phyloP scores from a whole-genome alignment of 1,140 invertebrate species.

The Bactericera cockerelli region DNA sequence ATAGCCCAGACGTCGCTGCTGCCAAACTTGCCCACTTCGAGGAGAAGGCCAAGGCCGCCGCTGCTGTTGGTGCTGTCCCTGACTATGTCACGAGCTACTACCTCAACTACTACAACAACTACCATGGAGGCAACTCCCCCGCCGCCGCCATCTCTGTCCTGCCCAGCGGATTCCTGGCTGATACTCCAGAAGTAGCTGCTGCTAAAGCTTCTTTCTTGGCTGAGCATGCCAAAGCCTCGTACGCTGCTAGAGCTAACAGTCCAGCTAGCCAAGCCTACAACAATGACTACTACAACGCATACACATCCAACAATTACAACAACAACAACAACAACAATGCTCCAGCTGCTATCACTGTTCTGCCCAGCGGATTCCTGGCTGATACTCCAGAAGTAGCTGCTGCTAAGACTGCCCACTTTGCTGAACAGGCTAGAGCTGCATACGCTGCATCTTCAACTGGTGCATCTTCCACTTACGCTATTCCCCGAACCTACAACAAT shows the following conservation, averaged over 20 bases:
- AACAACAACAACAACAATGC: slow-evolving; percentile 15
- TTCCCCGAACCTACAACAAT: slow-evolving; percentile 23
- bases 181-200: slow-evolving; percentile 39
- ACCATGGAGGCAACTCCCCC: neutral
- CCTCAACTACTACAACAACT: neutral
- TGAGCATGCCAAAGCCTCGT: slow-evolving; percentile 21
- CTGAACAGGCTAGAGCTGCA: slow-evolving; percentile 21
- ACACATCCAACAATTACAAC: slow-evolving; percentile 15
- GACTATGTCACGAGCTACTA: slow-evolving; percentile 20
- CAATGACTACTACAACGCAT: slow-evolving; percentile 25
- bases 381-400: slow-evolving; percentile 40
- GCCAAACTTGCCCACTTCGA: slow-evolving; percentile 31
- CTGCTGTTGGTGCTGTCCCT: slow-evolving; percentile 15
- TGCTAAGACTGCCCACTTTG: slow-evolving; percentile 31
- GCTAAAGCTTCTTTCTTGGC: slow-evolving; percentile 34
- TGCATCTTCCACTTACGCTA: slow-evolving; percentile 25
- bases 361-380: slow-evolving; percentile 39
- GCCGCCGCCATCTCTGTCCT: slow-evolving; percentile 13
- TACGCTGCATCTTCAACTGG: slow-evolving; percentile 37
- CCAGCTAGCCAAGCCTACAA: slow-evolving; percentile 33
- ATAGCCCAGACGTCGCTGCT: slow-evolving; percentile 34
- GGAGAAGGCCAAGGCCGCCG: slow-evolving; percentile 26
- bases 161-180: slow-evolving; percentile 20
- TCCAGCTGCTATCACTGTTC: slow-evolving; percentile 22
- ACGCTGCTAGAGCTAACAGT: slow-evolving; percentile 14